Percentiles rank a stretch among this genome's conserved stretches.
Evolutionary conservation across 2,888 invertebrate species (phyloP).

Genomic region (Choristoneura rosaceana): DNA sequence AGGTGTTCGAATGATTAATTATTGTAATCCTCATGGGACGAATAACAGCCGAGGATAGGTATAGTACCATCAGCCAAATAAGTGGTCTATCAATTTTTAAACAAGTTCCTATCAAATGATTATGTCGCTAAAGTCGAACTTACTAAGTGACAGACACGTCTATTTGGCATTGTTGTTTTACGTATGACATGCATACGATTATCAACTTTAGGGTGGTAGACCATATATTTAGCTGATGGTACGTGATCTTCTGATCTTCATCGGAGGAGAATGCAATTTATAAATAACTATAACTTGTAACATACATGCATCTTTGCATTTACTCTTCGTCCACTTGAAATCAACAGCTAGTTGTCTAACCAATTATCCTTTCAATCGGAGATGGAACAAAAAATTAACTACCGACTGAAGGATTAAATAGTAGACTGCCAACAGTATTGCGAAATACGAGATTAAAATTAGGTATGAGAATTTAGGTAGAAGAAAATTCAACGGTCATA

Average conservation of each 20-base stretch:
- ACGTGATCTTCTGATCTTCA: no score
- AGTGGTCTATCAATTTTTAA: no score
- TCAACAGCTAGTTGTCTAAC: not conserved
- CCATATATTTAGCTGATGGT: no score
- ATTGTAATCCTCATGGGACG: not conserved
- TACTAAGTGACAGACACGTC: no score
- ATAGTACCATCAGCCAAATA: no score
- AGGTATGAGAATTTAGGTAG: conserved; percentile 8
- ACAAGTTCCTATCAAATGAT: no score
- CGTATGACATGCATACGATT: no score
- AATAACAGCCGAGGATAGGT: not conserved
- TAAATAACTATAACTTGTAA: not conserved
- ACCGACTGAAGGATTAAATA: not conserved
- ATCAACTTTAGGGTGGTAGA: no score
- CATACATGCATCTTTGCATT: not conserved
- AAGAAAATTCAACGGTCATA: conserved; percentile 2
- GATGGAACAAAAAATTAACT: not conserved
- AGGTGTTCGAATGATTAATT: not conserved
- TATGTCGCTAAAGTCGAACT: no score
- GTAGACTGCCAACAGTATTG: not conserved
- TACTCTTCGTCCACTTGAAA: not conserved
- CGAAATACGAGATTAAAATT: not conserved
- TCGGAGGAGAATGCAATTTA: not conserved
- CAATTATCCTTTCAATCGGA: not conserved
- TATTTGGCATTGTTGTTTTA: no score